Conservation (phyloP, 2,797 vertebrate genomes). For the Sylvia borin region DNA sequence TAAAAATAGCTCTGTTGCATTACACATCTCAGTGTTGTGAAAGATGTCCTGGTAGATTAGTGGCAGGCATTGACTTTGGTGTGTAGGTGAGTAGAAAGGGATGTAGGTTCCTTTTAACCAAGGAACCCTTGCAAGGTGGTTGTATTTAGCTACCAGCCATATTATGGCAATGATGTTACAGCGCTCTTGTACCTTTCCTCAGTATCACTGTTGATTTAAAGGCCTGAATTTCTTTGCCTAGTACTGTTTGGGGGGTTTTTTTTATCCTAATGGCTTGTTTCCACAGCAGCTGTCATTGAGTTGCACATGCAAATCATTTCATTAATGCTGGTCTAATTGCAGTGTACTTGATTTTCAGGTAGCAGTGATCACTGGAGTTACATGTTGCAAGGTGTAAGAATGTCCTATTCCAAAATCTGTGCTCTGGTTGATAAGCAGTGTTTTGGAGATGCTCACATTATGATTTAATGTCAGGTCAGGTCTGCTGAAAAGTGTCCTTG, state of each 20-base stretch:
- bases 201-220: background rate
- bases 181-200: background rate
- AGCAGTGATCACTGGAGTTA: rapidly evolving
- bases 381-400: rapidly evolving
- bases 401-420: background rate
- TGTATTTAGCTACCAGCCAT: background rate
- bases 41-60: background rate
- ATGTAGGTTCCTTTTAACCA: background rate
- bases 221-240: background rate
- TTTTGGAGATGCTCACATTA: background rate
- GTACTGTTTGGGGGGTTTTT: background rate
- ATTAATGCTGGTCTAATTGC: background rate
- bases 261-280: background rate
- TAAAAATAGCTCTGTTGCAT: background rate
- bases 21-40: background rate
- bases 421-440: background rate
- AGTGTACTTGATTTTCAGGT: background rate
- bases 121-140: rapidly evolving
- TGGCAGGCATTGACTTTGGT: background rate
- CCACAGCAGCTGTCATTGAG: background rate
- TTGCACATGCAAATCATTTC: background rate
- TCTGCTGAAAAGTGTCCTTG: background rate
- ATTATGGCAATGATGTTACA: background rate
- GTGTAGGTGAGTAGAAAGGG: background rate
- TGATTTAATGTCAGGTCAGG: background rate